A percentile compares a stretch with the other conserved stretches of the same genome.
These are phyloP conservation scores for Poicephalus meyeri DNA, from an alignment of 2,113 vertebrate species.

Conservation along the genomic window DNA sequence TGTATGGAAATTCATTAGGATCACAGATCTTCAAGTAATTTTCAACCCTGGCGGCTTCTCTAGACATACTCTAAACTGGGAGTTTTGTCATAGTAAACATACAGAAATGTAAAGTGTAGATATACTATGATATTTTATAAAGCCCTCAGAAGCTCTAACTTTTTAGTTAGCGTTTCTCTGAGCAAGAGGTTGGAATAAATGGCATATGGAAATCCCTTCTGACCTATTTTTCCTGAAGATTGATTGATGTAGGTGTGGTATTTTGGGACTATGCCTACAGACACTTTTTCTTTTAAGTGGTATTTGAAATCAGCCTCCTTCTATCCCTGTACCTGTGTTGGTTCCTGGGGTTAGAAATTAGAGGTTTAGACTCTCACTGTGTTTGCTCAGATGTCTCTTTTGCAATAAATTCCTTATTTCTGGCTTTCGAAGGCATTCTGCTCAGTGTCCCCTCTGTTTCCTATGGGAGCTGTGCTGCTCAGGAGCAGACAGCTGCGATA, in stretches of 20 bases:
- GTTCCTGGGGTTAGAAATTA: neutral
- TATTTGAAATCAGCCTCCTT: neutral
- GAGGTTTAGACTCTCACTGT: neutral
- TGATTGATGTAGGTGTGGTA: neutral
- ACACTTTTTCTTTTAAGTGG: neutral
- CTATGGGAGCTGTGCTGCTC: neutral
- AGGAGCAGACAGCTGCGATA: neutral
- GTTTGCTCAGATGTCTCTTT: neutral
- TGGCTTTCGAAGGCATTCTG: neutral
- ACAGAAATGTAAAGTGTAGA: neutral
- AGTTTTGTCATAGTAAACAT: neutral
- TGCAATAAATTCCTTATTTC: neutral
- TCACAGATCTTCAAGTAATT: neutral
- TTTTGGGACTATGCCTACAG: neutral
- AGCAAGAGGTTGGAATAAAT: neutral
- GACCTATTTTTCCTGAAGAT: neutral
- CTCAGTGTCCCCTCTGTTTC: fast-evolving
- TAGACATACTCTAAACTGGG: neutral
- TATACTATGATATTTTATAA: neutral
- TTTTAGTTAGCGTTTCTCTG: neutral
- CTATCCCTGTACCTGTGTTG: fast-evolving
- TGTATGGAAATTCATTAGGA: neutral
- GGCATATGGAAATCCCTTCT: neutral
- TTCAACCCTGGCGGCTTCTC: neutral
- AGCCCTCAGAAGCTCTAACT: neutral